A percentile compares a stretch with the other conserved stretches of the same genome.
Evolutionary conservation across 2,113 vertebrate genomes (phyloP).

Genomic region (Centrocercus urophasianus): DNA sequence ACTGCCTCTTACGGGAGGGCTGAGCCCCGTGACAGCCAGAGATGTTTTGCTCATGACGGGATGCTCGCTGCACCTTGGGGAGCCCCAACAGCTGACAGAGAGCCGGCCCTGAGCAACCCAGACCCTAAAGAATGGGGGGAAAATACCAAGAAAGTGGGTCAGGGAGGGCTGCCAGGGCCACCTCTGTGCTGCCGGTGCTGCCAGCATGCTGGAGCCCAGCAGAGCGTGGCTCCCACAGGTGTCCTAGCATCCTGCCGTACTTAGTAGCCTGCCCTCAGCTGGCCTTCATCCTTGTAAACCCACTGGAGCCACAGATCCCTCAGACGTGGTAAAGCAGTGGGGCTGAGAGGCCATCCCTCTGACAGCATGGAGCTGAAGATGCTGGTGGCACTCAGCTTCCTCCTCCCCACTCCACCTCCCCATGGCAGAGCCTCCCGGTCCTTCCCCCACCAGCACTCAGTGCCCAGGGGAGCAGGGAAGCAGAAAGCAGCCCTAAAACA

Average conservation of each 20-base stretch:
- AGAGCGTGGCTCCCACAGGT: rapidly evolving
- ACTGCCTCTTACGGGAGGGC: not conserved
- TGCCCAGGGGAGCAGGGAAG: not conserved
- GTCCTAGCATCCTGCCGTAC: rapidly evolving
- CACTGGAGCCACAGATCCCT: not conserved
- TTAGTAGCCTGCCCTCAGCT: rapidly evolving
- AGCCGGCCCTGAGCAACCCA: not conserved
- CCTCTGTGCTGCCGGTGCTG: rapidly evolving
- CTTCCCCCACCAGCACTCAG: not conserved
- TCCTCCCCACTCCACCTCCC: not conserved
- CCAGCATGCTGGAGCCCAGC: rapidly evolving
- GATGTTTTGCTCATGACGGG: constrained; percentile 63
- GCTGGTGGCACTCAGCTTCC: not conserved
- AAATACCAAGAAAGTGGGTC: rapidly evolving
- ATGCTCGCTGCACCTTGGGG: not conserved
- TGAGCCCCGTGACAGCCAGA: not conserved
- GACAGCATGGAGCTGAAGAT: rapidly evolving
- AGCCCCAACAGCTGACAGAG: not conserved
- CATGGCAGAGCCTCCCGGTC: not conserved
- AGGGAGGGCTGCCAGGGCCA: not conserved
- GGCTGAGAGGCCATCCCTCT: not conserved
- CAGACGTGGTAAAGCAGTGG: rapidly evolving
- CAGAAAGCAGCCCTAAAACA: rapidly evolving
- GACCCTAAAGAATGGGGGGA: rapidly evolving
- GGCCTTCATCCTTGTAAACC: rapidly evolving